Evolutionary conservation across 2,113 vertebrate genomes (phyloP), one percentile per base, ranked within the genome.

Genomic region (Herpailurus yagouaroundi): DNA sequence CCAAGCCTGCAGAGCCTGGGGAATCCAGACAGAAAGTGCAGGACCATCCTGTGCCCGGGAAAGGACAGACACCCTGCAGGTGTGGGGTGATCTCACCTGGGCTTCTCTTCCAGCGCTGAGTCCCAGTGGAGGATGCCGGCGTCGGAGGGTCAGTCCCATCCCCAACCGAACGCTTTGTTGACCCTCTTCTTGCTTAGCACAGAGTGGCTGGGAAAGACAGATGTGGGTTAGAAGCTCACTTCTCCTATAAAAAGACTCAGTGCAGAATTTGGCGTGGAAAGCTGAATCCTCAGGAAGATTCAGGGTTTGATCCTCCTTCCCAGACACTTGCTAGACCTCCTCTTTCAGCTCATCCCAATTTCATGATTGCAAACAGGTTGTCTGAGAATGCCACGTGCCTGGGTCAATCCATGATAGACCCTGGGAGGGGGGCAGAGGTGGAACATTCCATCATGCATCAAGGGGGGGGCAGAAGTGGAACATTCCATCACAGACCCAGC

Each of bases 241-340:
- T 90, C 18, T 12, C 7, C 16, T 74, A 41, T 25, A 13, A 31
- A 64, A 18, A 77, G 33, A 27, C 68, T 81, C 38, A 2, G 21
- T 29, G 8, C 0, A 31, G 31, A 45, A 8, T 25, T 4, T 36
- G 52, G 31, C 25, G 11, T 0, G n/a, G 36, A n/a, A 50, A n/a
- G 11, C 29, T 18, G 38, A 60, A 8, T 19, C 36, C 7, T 45
- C 29, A n/a, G 18, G 38, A 60, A 77, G 8, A 19, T 5, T 8
- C 57, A 19, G 36, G 29, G 10, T 66, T n/a, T 33, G 4, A 31
- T 11, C 23, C 23, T 41, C 31, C 33, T 23, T 84, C 19, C 36
- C 41, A 33, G 19, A 50, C 31, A 33, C 27, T 12, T 38, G 45
- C 27, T 6, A 64, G 91, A 31, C n/a, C 5, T 29, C 45, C 5